Evolutionary conservation across 2,113 vertebrate genomes (phyloP).

Genomic region (Peromyscus leucopus): DNA sequence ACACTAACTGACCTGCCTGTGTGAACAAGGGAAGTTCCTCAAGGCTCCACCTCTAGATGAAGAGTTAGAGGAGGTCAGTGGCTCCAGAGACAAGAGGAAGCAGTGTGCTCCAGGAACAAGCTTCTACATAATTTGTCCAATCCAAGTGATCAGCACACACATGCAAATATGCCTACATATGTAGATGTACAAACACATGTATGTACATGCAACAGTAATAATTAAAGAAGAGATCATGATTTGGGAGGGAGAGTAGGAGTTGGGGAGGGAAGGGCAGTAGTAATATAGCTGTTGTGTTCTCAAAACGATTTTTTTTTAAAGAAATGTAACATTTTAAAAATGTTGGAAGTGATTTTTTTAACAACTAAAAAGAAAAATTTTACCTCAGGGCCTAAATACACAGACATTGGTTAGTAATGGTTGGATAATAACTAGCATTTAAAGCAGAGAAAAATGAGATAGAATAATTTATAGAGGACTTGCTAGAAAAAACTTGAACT

Average conservation of each 20-base stretch:
- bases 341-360: constrained; percentile 25
- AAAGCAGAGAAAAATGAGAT: background rate
- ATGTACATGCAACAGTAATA: background rate
- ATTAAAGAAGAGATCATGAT: background rate
- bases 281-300: background rate
- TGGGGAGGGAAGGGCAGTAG: too few species aligned
- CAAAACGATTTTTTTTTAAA: background rate
- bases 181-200: background rate
- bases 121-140: background rate
- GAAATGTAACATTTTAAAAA: constrained; percentile 33
- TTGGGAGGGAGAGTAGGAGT: background rate
- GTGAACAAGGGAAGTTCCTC: background rate
- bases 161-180: background rate
- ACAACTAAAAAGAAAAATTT: constrained; percentile 40
- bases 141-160: background rate
- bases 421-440: background rate
- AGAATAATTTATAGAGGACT: background rate
- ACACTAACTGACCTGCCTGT: background rate
- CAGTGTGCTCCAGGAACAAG: background rate
- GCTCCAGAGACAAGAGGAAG: background rate
- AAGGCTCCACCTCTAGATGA: background rate
- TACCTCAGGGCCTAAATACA: background rate
- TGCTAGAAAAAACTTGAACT: background rate
- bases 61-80: background rate
- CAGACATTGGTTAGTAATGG: background rate